Evolutionary conservation across 2,797 vertebrate species (phyloP).

Genomic region (Gobio occitaniae): DNA sequence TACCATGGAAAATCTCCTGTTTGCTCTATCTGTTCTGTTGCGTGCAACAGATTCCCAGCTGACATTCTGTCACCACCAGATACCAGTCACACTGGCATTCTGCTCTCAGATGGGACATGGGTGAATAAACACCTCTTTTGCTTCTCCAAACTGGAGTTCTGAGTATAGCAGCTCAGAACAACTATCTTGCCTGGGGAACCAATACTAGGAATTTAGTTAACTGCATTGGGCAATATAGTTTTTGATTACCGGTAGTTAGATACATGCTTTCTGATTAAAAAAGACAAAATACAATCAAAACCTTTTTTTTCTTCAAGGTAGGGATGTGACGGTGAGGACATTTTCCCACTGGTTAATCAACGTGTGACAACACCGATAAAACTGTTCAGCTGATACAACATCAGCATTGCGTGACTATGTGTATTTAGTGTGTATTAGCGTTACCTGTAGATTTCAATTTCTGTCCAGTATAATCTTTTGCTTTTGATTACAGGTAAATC

Average conservation of each 20-base stretch:
- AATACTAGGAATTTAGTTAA: neutral
- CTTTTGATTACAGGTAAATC: no score
- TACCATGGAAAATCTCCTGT: constrained; percentile 26
- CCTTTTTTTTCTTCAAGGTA: neutral
- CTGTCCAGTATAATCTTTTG: no score
- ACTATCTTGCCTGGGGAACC: neutral
- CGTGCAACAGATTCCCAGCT: constrained; percentile 31
- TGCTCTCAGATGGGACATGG: constrained; percentile 42
- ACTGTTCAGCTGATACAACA: no score
- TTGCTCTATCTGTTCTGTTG: constrained; percentile 17
- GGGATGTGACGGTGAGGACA: no score
- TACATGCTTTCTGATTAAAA: neutral
- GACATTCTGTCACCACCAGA: constrained; percentile 45
- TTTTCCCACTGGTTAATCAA: no score
- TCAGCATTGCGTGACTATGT: no score
- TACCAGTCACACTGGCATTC: constrained; percentile 39
- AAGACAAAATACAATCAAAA: neutral
- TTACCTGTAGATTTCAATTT: no score
- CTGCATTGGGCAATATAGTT: neutral
- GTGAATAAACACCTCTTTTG: constrained; percentile 44
- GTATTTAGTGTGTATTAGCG: no score
- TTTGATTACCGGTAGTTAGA: neutral
- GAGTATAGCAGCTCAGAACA: neutral
- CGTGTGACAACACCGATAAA: no score
- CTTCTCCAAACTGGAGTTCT: constrained; percentile 24